Base-by-base conservation (phyloP, 2,888 invertebrate species). In the Parelbella ahira region DNA sequence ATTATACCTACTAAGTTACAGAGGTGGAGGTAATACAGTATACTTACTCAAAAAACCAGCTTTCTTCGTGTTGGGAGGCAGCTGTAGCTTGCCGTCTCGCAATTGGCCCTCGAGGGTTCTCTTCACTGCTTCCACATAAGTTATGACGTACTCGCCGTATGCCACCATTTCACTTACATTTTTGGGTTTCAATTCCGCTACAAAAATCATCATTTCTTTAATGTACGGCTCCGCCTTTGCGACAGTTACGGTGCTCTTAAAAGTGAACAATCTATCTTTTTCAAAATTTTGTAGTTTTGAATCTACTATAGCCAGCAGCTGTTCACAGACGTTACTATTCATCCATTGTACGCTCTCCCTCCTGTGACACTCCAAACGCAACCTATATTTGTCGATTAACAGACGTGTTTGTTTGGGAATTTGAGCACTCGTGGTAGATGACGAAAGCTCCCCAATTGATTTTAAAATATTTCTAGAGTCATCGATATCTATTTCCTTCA, bases 321-420 rank as follows among this genome's bases (percentile, higher is more conserved):
- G 18, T 1, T n/a, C 4, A 18, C 34, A 23, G 4, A 9, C 34
- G 4, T 34, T 28, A 6, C 15, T 6, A 4, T 0, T 34, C 21
- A 46, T 34, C 39, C 49, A 44, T 3, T 7, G 13, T 15, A 51
- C 41, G 27, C 49, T 51, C 19, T 56, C 56, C 6, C 33, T 32
- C 12, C 56, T 36, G 8, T 56, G 56, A 15, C 46, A 42, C 20
- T 54, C 50, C 19, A 56, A 37, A 4, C 56, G 48, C 23, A 54
- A 36, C 25, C 60, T 48, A 13, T 51, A 27, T 4, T 44, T 38
- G 3, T 39, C 21, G 6, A 54, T 42, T 25, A 49, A 49, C 1
- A 49, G 29, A 5, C 25, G 38, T 4, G 45, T 29, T 2, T 50
- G 12, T 15, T 41, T 48, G 0, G 36, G 1, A 10, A 53, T 30